Percentiles rank a stretch among this genome's conserved stretches.
Conservation (phyloP, 2,113 vertebrate species). For the Xiphias gladius region DNA sequence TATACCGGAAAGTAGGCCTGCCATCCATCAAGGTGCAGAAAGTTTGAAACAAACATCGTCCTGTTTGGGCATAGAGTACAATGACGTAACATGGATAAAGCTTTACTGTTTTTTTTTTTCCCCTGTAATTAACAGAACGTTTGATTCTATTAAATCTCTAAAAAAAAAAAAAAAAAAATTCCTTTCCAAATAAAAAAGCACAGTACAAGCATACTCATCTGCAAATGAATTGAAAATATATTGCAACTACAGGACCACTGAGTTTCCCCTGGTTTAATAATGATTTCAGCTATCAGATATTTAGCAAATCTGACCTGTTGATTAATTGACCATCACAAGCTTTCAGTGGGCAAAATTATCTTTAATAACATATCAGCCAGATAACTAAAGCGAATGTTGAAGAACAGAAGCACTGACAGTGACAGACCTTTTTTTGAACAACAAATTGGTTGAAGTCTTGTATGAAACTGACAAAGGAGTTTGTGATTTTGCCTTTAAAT, state of each 20-base stretch:
- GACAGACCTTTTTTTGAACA: not conserved
- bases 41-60: not conserved
- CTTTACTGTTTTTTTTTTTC: not conserved
- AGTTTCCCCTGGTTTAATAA: not conserved
- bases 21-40: constrained; percentile 27
- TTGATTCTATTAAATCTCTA: not conserved
- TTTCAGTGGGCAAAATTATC: not conserved
- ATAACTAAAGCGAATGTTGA: not conserved
- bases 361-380: not conserved
- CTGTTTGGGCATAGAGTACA: not conserved
- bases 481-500: not conserved
- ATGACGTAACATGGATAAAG: too few relatives aligned
- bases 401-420: not conserved
- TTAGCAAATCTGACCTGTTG: not conserved
- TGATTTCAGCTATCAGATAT: not conserved
- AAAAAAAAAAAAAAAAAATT: too few relatives aligned
- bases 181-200: not conserved
- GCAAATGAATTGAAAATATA: not conserved
- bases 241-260: not conserved
- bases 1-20: constrained; percentile 11
- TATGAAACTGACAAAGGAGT: not conserved
- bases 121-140: accelerated
- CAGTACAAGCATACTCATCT: not conserved
- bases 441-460: not conserved
- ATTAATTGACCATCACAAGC: not conserved